Evolutionary conservation across 2,888 invertebrate species (phyloP).

Genomic region (Pseudococcus longispinus): DNA sequence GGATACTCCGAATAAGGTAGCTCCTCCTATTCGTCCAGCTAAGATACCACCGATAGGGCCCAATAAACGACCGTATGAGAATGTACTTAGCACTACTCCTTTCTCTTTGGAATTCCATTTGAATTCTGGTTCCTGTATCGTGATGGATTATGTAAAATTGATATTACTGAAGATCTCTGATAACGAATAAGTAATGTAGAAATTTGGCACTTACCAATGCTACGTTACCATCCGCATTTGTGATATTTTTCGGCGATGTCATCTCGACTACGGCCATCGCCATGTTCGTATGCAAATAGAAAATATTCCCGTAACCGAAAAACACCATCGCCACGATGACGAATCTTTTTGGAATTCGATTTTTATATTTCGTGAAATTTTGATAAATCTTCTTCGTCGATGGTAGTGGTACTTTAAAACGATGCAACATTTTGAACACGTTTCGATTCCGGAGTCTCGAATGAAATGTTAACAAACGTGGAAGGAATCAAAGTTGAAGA

Average conservation of each 20-base stretch:
- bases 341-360: not conserved
- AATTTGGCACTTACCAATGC: not conserved
- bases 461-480: too few species aligned
- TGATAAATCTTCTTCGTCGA: not conserved
- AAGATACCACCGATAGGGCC: not conserved
- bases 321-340: not conserved
- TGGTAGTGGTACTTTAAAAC: not conserved
- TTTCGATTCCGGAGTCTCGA: too few species aligned
- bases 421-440: too few species aligned
- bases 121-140: not conserved
- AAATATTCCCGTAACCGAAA: not conserved
- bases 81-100: not conserved
- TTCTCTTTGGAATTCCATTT: slow-evolving; percentile 12
- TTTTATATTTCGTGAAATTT: not conserved
- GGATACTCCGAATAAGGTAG: not conserved
- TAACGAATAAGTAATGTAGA: too few species aligned
- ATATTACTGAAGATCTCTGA: not conserved
- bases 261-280: slow-evolving; percentile 19
- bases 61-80: slow-evolving; percentile 17
- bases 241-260: not conserved
- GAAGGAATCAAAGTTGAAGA: too few species aligned
- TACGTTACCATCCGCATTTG: not conserved
- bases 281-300: not conserved
- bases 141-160: too few species aligned
- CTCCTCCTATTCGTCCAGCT: not conserved